Conservation (phyloP, 2,797 vertebrate species). For the Chelon auratus region DNA sequence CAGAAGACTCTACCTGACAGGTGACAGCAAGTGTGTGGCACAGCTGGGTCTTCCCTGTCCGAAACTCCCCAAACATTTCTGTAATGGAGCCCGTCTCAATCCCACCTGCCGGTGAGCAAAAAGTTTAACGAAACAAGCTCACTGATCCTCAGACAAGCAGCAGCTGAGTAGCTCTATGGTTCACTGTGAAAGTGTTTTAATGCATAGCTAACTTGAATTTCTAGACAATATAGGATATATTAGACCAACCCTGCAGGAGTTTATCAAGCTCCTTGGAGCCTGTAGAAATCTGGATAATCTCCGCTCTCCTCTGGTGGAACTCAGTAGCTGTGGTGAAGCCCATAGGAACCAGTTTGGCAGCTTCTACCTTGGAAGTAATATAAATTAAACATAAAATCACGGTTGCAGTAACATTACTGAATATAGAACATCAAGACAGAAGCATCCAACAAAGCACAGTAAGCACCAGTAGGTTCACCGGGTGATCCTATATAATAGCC, state of each 20-base stretch:
- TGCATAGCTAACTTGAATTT: not conserved
- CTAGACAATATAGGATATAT: not conserved
- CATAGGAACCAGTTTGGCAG: constrained; percentile 97
- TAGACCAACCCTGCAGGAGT: constrained; percentile 90
- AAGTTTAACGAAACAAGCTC: not conserved
- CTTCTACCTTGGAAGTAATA: constrained; percentile 85
- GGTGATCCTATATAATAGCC: too few species aligned
- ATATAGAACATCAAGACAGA: not conserved
- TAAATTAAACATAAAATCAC: not conserved
- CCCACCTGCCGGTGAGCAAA: constrained; percentile 85
- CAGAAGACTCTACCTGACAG: constrained; percentile 88
- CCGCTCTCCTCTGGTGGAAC: constrained; percentile 95
- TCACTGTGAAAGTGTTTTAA: too few species aligned
- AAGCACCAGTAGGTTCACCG: too few species aligned
- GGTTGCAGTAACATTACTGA: not conserved
- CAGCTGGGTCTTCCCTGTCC: constrained; percentile 97
- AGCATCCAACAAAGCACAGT: not conserved
- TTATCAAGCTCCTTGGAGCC: constrained; percentile 98
- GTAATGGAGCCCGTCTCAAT: constrained; percentile 98
- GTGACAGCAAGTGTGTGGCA: constrained; percentile 98
- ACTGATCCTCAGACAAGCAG: too few species aligned
- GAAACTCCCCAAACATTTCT: constrained; percentile 98
- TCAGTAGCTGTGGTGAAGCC: constrained; percentile 98
- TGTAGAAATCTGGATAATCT: constrained; percentile 98
- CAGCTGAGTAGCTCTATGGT: too few species aligned